Evolutionary conservation across 1,140 invertebrate genomes (phyloP), one percentile per base, ranked within the genome.

Genomic region (Brachionus rotundiformis): DNA sequence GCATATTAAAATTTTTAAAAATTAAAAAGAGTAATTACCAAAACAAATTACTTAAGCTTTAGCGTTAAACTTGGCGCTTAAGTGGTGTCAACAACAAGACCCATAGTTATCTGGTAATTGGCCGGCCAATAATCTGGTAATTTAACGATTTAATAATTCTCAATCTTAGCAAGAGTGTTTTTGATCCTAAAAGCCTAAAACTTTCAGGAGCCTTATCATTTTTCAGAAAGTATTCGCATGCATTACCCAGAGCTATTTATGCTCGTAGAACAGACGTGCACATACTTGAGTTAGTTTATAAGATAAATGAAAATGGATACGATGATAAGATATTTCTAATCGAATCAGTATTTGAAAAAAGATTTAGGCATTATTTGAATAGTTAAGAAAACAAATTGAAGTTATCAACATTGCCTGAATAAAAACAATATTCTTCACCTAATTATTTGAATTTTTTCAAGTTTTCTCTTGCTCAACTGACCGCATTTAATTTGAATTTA

Each of bases 361-460:
- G 47, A 54, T 7, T 19, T 8, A 54, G 47, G 47, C 47, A 54
- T 54, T 54, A 54, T 54, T 54, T 25, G 47, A 54, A 54, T 54
- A 19, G 47, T 54, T 54, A 54, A 54, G 19, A 54, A 54, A 54
- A 54, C 47, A 54, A 54, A 54, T 54, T 16, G 47, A 19, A 54
- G 47, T 23, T 54, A 54, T 54, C 47, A 54, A 19, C 47, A 54
- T 16, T 54, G 47, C 47, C 47, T 54, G 19, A 54, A 54, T 54
- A 54, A 54, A 16, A 54, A 54, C 47, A 54, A 54, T 54, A 54
- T 54, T 54, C 47, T 54, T 54, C 47, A 54, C 47, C 47, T 54
- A 54, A 54, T 54, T 54, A 54, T 54, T 54, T 54, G 47, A 54
- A 49, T 54, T 54, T 54, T 54, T 54, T 54, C 47, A 54, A 54